Evolutionary conservation across 2,888 invertebrate species (phyloP).

Genomic region (Drosophila algonquin): DNA sequence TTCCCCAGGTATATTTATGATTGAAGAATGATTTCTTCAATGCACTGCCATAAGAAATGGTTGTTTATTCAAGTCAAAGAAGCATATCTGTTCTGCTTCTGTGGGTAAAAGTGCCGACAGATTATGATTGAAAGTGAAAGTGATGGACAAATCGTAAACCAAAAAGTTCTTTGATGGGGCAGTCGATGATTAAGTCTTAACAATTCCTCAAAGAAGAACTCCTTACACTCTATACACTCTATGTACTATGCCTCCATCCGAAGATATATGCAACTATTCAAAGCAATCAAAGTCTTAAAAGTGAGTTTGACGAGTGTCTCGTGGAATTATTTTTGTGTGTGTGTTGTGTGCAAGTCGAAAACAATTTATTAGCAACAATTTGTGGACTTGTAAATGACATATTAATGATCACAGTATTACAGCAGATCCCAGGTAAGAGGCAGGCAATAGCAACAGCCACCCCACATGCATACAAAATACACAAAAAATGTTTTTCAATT

Average conservation of each 20-base stretch:
- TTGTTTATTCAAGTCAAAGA: neutral
- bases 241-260: neutral
- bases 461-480: constrained; percentile 72
- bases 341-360: constrained; percentile 36
- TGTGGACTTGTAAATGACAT: constrained; percentile 78
- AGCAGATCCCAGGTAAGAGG: constrained; percentile 36
- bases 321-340: constrained; percentile 16
- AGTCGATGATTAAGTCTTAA: neutral
- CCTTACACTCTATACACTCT: neutral
- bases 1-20: neutral
- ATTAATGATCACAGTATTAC: constrained; percentile 71
- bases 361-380: constrained; percentile 77
- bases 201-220: neutral
- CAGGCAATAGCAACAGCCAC: constrained; percentile 36
- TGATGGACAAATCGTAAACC: constrained; percentile 13
- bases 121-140: constrained; percentile 28
- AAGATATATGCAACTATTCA: neutral
- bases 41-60: neutral
- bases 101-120: constrained; percentile 10
- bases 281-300: neutral
- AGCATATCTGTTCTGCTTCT: neutral
- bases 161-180: constrained; percentile 4
- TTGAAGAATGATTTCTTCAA: neutral
- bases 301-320: constrained; percentile 8
- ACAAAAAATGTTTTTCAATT: constrained; percentile 64